Percentiles rank a stretch among this genome's conserved stretches.
These are phyloP conservation scores for Cetoscarus ocellatus DNA, from an alignment of 2,797 vertebrate genomes.

Conservation along the genomic window DNA sequence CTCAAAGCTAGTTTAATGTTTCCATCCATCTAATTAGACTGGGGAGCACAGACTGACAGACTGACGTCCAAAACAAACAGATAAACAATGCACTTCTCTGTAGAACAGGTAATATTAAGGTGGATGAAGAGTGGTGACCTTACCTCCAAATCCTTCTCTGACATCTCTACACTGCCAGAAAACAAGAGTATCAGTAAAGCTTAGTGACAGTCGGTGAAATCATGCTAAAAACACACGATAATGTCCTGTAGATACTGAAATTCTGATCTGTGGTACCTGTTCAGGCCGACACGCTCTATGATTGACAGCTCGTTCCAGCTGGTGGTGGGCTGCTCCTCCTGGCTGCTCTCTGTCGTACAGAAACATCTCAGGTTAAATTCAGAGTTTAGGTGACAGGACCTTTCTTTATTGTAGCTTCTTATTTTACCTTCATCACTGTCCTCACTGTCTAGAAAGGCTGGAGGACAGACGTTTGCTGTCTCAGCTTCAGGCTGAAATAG, in stretches of 20 bases:
- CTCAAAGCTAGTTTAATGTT: too few species aligned
- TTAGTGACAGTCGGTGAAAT: constrained; percentile 3
- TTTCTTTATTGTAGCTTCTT: too few species aligned
- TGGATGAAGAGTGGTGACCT: constrained; percentile 1
- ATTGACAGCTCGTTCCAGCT: constrained; percentile 78
- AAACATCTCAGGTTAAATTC: constrained; percentile 5
- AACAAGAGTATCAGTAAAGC: neutral
- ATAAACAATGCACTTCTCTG: too few species aligned
- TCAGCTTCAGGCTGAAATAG: constrained; percentile 57
- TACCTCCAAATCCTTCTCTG: constrained; percentile 85
- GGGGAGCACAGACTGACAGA: too few species aligned
- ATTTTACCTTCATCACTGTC: constrained; percentile 81
- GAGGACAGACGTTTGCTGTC: constrained; percentile 6
- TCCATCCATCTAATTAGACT: neutral
- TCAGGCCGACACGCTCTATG: constrained; percentile 79
- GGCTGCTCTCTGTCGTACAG: constrained; percentile 66
- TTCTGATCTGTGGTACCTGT: constrained; percentile 69
- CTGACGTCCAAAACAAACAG: neutral
- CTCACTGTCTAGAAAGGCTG: constrained; percentile 54
- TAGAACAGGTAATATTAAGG: neutral
- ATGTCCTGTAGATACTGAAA: neutral
- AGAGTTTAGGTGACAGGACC: neutral
- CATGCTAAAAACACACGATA: neutral
- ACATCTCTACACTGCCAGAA: constrained; percentile 77
- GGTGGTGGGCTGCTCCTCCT: constrained; percentile 52